Conservation (phyloP, 2,797 vertebrate species). For the Parotocinclus haroldoi region DNA sequence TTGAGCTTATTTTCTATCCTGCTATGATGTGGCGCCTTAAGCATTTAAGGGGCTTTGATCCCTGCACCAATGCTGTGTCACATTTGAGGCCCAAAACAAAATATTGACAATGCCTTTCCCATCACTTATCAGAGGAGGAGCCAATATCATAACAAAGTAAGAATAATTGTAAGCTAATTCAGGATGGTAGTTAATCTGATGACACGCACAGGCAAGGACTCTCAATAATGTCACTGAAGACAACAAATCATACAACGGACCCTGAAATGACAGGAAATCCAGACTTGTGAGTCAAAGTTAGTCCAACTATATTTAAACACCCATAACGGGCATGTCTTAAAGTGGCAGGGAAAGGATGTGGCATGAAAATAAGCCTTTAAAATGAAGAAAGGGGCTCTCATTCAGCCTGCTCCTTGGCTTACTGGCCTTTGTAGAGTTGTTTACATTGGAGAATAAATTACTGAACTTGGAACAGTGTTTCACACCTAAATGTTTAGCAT, state of each 20-base stretch:
- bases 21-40: conserved; percentile 59
- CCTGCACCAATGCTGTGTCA: conserved; percentile 15
- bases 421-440: background rate
- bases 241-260: conserved; percentile 59
- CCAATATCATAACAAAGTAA: no score
- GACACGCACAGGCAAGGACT: no score
- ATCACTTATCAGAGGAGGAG: background rate
- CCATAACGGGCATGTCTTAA: conserved; percentile 46
- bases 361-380: conserved; percentile 53
- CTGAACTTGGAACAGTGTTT: conserved; percentile 2
- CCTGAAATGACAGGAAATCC: conserved; percentile 55
- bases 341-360: conserved; percentile 51
- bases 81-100: conserved; percentile 54
- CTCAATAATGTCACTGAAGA: no score
- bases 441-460: background rate
- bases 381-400: conserved; percentile 16
- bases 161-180: no score
- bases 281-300: conserved; percentile 50
- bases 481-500: background rate
- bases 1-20: conserved; percentile 44
- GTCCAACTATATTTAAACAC: conserved; percentile 52
- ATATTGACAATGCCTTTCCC: conserved; percentile 42
- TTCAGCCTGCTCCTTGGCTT: conserved; percentile 1
- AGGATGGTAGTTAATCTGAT: no score
- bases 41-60: conserved; percentile 66